A percentile compares a stretch with the other conserved stretches of the same genome.
These are phyloP conservation scores for Halictus quadricinctus DNA, from an alignment of 2,888 invertebrate genomes.

Conservation along the genomic window DNA sequence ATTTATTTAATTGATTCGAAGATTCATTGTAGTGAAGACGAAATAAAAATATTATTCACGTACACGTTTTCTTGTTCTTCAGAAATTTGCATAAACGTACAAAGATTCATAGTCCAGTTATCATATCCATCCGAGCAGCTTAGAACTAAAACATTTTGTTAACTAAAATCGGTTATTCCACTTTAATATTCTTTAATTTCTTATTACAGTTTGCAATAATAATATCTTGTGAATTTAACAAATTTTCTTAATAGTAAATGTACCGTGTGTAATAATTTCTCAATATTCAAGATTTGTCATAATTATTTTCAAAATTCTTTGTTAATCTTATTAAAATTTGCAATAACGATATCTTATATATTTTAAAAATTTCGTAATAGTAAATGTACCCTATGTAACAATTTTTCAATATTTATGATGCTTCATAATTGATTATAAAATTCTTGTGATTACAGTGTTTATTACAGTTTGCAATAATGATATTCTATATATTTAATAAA, in stretches of 20 bases:
- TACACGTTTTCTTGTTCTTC: neutral
- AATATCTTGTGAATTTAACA: neutral
- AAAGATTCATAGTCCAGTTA: neutral
- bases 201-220: neutral
- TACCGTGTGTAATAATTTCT: too few species aligned
- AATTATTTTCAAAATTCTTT: too few species aligned
- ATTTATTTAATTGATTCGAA: neutral
- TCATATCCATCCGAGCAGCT: conserved; percentile 11
- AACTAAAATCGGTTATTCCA: too few species aligned
- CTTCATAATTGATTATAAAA: neutral
- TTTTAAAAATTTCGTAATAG: neutral
- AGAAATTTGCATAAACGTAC: too few species aligned
- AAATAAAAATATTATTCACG: neutral
- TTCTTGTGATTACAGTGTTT: too few species aligned
- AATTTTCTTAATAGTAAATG: too few species aligned
- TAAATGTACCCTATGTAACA: neutral
- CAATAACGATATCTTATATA: too few species aligned
- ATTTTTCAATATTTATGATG: neutral
- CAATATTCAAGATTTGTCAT: too few species aligned
- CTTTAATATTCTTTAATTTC: neutral
- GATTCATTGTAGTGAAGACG: neutral
- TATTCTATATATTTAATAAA: too few species aligned
- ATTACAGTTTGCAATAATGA: too few species aligned
- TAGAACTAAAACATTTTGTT: neutral
- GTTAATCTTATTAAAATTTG: too few species aligned